Evolutionary conservation across 2,888 invertebrate species (phyloP).

Genomic region (Oasisia sp.): DNA sequence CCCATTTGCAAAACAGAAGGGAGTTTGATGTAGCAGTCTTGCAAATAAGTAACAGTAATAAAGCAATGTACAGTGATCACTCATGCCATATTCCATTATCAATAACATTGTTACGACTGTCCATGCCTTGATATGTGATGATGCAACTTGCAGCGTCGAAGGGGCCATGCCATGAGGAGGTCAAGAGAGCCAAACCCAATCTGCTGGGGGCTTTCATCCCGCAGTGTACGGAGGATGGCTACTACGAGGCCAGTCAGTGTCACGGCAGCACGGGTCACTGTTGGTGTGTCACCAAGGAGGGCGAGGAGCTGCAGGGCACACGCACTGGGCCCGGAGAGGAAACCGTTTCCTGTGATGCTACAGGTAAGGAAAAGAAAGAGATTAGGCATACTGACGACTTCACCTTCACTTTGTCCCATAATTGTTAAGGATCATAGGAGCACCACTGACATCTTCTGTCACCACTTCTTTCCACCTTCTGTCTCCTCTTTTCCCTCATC

Average conservation of each 20-base stretch:
- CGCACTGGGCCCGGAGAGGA: neutral
- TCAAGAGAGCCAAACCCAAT: neutral
- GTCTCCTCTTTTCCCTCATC: no score
- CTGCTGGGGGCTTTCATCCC: neutral
- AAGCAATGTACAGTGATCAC: neutral
- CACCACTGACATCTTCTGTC: no score
- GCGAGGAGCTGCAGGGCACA: neutral
- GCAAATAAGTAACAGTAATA: neutral
- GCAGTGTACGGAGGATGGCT: constrained; percentile 13
- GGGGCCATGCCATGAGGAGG: neutral
- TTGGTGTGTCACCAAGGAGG: constrained; percentile 21
- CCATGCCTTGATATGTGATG: neutral
- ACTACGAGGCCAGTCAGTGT: neutral
- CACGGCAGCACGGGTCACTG: constrained; percentile 27
- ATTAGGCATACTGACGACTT: no score
- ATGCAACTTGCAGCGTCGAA: neutral
- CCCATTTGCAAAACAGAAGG: no score
- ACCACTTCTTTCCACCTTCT: no score
- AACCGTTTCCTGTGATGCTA: neutral
- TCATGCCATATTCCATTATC: neutral
- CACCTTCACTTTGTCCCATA: no score
- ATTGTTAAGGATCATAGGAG: no score
- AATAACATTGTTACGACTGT: neutral
- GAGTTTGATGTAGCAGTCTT: no score
- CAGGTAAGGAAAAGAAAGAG: neutral